These are phyloP conservation scores for Sarcophaga rosellei DNA, from an alignment of 2,888 invertebrate species.

Conservation along the genomic window DNA sequence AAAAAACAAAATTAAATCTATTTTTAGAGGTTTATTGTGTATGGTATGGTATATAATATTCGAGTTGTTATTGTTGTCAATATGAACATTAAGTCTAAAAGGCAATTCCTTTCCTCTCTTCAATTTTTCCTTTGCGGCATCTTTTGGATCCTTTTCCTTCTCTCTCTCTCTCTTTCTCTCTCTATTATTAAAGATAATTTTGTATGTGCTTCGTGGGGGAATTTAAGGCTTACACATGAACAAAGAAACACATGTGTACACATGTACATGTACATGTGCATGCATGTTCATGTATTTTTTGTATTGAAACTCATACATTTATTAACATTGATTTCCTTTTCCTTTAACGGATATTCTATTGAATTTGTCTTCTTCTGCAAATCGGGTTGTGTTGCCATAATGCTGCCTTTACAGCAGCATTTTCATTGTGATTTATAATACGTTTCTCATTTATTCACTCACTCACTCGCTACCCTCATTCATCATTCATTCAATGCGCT, in stretches of 20 bases:
- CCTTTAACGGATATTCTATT: constrained; percentile 2
- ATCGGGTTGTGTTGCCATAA: constrained; percentile 8
- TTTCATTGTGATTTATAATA: constrained; percentile 39
- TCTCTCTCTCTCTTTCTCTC: neutral
- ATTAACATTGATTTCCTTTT: constrained; percentile 57
- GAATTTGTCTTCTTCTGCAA: neutral
- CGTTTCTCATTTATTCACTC: neutral
- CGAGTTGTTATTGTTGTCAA: constrained; percentile 24
- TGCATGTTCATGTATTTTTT: too few species aligned
- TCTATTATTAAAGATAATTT: neutral
- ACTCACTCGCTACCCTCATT: neutral
- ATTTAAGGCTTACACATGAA: neutral
- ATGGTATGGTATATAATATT: too few species aligned
- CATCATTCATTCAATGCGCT: neutral
- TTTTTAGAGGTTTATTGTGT: neutral
- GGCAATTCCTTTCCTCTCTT: constrained; percentile 14
- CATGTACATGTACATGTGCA: neutral
- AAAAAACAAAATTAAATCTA: neutral
- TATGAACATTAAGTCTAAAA: constrained; percentile 23
- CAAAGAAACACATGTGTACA: neutral
- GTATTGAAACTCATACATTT: neutral
- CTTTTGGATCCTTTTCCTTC: neutral
- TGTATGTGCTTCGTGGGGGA: neutral
- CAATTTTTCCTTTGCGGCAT: constrained; percentile 10
- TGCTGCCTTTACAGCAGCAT: too few species aligned